A percentile compares a stretch with the other conserved stretches of the same genome.
Evolutionary conservation across 2,888 invertebrate genomes (phyloP).

Genomic region (Adineta ricciae): DNA sequence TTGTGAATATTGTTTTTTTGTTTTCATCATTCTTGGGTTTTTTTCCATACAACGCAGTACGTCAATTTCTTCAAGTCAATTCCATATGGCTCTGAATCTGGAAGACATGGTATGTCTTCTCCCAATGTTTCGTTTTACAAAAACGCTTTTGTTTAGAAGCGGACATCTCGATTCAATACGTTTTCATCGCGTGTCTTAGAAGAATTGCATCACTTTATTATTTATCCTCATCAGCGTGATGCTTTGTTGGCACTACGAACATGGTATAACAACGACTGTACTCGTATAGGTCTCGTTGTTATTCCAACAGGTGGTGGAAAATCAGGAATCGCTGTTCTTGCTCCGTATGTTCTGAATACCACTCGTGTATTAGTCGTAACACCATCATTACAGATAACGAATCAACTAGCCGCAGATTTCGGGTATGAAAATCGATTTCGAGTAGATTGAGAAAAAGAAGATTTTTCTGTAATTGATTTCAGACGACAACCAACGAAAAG

Average conservation of each 20-base stretch:
- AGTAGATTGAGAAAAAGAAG: no score
- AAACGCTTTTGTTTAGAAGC: no score
- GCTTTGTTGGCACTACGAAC: background rate
- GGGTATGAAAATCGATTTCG: background rate
- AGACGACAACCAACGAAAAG: background rate
- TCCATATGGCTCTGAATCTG: no score
- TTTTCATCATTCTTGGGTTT: no score
- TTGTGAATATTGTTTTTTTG: no score
- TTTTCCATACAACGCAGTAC: no score
- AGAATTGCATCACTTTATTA: background rate
- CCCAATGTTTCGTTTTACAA: no score
- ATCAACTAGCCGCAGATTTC: background rate
- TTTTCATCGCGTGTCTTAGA: no score
- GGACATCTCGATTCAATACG: no score
- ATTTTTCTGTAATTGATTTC: background rate
- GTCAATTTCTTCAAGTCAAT: no score
- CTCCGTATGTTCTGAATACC: background rate
- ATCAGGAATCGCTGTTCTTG: background rate
- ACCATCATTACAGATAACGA: background rate
- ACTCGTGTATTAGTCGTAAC: background rate
- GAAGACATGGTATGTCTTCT: no score
- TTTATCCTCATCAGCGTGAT: background rate
- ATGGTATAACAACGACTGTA: background rate
- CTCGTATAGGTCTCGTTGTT: background rate
- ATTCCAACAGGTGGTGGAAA: background rate